These are phyloP conservation scores for Chloropsis hardwickii DNA, from an alignment of 2,113 vertebrate species.

Conservation along the genomic window DNA sequence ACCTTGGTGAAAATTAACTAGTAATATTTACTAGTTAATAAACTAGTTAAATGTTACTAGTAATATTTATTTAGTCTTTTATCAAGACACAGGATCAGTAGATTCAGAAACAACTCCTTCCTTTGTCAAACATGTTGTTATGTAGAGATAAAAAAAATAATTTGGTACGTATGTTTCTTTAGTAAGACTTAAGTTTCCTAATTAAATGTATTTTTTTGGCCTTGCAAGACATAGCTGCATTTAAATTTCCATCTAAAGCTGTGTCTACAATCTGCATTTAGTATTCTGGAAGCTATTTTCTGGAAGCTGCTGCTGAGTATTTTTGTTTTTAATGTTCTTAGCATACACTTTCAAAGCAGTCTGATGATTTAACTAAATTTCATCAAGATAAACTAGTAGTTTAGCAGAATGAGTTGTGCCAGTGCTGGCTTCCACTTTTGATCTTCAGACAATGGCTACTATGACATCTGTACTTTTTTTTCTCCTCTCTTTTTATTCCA, in stretches of 20 bases:
- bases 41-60: too few species aligned
- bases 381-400: not conserved
- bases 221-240: not conserved
- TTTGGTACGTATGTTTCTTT: not conserved
- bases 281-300: not conserved
- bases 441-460: not conserved
- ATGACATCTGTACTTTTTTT: not conserved
- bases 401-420: not conserved
- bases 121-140: not conserved
- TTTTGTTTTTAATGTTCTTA: not conserved
- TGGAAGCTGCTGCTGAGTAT: not conserved
- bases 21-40: not conserved
- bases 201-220: not conserved
- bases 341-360: not conserved
- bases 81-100: not conserved
- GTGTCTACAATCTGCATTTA: not conserved
- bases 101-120: not conserved
- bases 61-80: not conserved
- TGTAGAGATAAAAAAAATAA: not conserved
- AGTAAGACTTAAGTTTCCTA: not conserved
- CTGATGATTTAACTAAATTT: not conserved
- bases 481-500: not conserved
- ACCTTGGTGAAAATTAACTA: not conserved
- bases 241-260: not conserved
- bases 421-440: not conserved